A percentile compares a stretch with the other conserved stretches of the same genome.
These are phyloP conservation scores for Bambusicola thoracicus DNA, from an alignment of 2,113 vertebrate species.

Conservation along the genomic window DNA sequence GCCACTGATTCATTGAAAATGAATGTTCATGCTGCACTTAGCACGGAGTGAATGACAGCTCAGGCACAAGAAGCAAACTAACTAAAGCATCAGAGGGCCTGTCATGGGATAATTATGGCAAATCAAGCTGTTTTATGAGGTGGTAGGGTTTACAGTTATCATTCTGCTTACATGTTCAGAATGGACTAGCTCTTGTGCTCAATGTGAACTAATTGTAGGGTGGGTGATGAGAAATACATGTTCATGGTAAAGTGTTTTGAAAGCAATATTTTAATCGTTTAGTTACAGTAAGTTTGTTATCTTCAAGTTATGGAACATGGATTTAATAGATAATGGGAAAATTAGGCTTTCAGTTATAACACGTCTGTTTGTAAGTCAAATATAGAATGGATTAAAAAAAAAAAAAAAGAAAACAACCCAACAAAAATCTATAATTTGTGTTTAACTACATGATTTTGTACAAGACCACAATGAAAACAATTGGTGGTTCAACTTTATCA, in stretches of 20 bases:
- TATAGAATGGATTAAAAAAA: not conserved
- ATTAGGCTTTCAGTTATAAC: not conserved
- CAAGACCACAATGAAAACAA: not conserved
- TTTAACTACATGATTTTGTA: not conserved
- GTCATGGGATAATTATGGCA: not conserved
- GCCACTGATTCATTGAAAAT: slow-evolving; percentile 39
- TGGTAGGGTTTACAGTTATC: not conserved
- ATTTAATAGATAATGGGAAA: not conserved
- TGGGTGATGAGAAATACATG: not conserved
- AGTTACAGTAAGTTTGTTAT: not conserved
- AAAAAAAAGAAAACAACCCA: fast-evolving
- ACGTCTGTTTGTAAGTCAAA: not conserved
- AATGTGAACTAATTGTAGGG: not conserved
- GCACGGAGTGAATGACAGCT: not conserved
- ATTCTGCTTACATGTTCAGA: fast-evolving
- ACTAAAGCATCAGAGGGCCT: not conserved
- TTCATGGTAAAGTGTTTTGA: not conserved
- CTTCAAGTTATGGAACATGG: not conserved
- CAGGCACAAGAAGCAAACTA: not conserved
- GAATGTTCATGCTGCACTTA: not conserved
- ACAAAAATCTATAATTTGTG: not conserved
- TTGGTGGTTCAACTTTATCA: not conserved
- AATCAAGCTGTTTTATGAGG: not conserved
- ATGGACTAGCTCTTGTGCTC: not conserved
- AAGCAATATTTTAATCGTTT: slow-evolving; percentile 8